Base-by-base conservation (phyloP, 2,797 vertebrate genomes). In the Acanthurus leucopareius region DNA sequence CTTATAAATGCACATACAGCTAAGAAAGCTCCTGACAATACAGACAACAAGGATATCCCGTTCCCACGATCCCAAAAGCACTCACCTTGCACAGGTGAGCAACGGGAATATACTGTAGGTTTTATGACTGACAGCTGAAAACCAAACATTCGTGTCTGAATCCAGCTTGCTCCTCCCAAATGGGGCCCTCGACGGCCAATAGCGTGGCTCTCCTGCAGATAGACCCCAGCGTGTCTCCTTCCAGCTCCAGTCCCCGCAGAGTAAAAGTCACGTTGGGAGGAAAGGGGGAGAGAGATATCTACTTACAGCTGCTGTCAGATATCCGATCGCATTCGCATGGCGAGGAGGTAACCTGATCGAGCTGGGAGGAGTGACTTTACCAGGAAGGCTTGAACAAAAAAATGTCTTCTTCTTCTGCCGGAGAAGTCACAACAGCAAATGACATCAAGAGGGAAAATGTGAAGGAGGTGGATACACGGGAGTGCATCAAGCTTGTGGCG, bases 271-370 rank as follows among this genome's bases (percentile, higher is more conserved):
- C 96, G 96, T 95, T 96, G 96, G 96, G 94, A 92, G 94, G 95
- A 93, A 93, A 93, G 73, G 90, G 85, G 93, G 93, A 93, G 94
- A 96, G 94, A 96, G 95, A 95, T 95, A 96, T 97, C 97, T 96
- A 93, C 95, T 96, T 96, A 95, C 96, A 96, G 95, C 95, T 89
- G 96, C 95, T 95, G 96, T 96, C 95, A 96, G 96, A 97, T 91
- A 96, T 96, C 96, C 95, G 96, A 98, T 98, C 97, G 96, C 95
- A 93, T 93, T 96, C 96, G 96, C 97, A 97, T 97, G 97, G 97
- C 97, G 95, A 95, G 94, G 94, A 95, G 97, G 98, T 95, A 99
- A 99, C 97, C 97, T 96, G 97, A 99, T 98, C 97, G 95, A 94
- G 92, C 91, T 91, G 86, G 96, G 95, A 96, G 95, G 96, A 96